Base-by-base conservation (phyloP, 64 coral and sea anemone species). In the Montipora capricornis region DNA sequence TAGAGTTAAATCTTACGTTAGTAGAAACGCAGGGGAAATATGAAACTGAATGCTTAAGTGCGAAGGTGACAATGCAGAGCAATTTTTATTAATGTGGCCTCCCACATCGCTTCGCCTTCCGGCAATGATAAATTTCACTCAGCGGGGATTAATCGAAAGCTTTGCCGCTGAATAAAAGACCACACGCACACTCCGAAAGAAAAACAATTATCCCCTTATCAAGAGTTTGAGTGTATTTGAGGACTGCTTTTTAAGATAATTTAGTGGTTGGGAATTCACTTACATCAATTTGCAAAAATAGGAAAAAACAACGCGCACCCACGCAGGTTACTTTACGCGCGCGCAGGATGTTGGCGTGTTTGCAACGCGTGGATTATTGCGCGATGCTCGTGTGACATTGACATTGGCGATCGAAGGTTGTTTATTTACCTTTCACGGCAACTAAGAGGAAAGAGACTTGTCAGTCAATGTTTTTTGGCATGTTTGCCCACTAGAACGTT, bases 311-410 rank as follows among this genome's bases (percentile, higher is more conserved):
- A 64, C 60, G 45, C 60, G 62, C 61, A 16, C 61, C 45, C 82
- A 24, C 82, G 66, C 64, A 68, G n/a, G 13, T 49, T 8, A 50
- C 16, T 3, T 16, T 12, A 12, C 44, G 16, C 13, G 66, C 60
- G 66, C 45, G 82, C 5, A 24, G 45, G 67, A 3, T 22, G 20
- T 59, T 19, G 11, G 45, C 66, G 82, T 17, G 82, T 5, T 19
- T 19, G 67, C 46, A 51, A 22, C 82, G 22, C 82, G 64, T 73
- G 66, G 62, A 19, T 44, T 46, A 29, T 3, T 11, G 44, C 15
- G 44, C 16, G 11, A 19, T 16, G 76, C 19, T 47, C 66, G n/a
- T 67, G 62, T 47, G 82, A 86, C 66, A 71, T 86, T 86, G 82
- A 64, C 82, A 86, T 50, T 86, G 46, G 62, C 0, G 4, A 2